These are phyloP conservation scores for Nannoperca obscura DNA, from an alignment of 2,797 vertebrate species.

Conservation along the genomic window DNA sequence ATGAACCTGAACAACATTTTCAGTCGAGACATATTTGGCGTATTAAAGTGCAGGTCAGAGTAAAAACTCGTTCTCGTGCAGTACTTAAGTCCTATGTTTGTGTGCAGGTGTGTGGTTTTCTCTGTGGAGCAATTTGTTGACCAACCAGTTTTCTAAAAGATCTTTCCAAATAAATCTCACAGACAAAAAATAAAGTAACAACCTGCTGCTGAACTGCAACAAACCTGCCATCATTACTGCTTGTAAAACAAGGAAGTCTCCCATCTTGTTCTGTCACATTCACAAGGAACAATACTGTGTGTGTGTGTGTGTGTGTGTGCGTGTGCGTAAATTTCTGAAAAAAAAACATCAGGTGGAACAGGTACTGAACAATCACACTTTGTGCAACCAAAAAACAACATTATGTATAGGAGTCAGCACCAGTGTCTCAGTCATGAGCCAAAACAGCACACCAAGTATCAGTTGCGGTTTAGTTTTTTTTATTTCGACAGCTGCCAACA, in stretches of 20 bases:
- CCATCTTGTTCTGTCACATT: conserved; percentile 40
- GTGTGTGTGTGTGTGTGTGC: neutral
- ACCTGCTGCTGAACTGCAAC: conserved; percentile 4
- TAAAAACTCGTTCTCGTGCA: conserved; percentile 10
- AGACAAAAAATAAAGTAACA: conserved; percentile 36
- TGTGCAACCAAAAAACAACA: conserved; percentile 29
- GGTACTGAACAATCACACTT: conserved; percentile 52
- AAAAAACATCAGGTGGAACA: conserved; percentile 61
- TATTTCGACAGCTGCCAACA: conserved; percentile 12
- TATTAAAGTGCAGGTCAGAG: neutral
- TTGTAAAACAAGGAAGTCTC: conserved; percentile 15
- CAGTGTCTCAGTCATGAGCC: neutral
- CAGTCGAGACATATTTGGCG: neutral
- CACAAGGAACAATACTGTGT: conserved; percentile 16
- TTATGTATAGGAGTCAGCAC: neutral
- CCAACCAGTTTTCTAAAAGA: conserved; percentile 46
- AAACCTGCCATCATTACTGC: conserved; percentile 21
- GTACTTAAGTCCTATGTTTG: neutral
- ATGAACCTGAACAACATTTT: neutral
- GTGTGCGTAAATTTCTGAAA: conserved; percentile 2
- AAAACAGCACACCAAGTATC: neutral
- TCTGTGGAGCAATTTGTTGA: conserved; percentile 21
- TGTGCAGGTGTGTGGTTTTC: neutral
- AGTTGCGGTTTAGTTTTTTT: conserved; percentile 1
- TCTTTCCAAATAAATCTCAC: conserved; percentile 42